Evolutionary conservation across 2,113 vertebrate species (phyloP).

Genomic region (Microcebus lehilahytsara): DNA sequence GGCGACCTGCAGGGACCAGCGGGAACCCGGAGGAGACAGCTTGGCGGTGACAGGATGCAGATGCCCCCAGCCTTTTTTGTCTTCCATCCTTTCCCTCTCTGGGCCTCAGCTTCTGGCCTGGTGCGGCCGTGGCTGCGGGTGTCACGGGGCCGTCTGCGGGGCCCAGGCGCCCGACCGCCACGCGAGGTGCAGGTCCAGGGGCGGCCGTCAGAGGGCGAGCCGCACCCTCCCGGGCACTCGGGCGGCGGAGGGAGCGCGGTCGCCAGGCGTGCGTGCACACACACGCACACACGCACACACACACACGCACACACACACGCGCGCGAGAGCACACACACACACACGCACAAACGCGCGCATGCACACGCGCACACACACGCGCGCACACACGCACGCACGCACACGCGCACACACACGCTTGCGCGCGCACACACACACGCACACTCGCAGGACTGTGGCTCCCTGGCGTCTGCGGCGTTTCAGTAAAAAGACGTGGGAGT

Average conservation of each 20-base stretch:
- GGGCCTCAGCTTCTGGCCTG: background rate
- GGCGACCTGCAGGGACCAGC: background rate
- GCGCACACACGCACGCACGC: too few species aligned
- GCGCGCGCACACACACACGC: too few species aligned
- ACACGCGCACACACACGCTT: too few species aligned
- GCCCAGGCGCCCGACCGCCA: background rate
- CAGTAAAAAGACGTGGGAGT: background rate
- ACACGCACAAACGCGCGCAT: too few species aligned
- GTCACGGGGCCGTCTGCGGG: background rate
- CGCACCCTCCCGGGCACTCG: background rate
- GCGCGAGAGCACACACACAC: too few species aligned
- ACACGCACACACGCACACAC: too few species aligned
- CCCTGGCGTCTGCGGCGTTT: background rate
- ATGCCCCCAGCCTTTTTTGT: background rate
- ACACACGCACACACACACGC: too few species aligned
- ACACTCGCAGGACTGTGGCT: rapidly evolving
- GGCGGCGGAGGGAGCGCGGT: too few species aligned
- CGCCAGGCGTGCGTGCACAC: too few species aligned
- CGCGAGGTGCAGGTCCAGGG: background rate
- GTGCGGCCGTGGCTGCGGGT: background rate
- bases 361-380: too few species aligned
- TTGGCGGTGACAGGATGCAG: background rate
- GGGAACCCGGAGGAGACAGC: background rate
- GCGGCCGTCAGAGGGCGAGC: constrained; percentile 17
- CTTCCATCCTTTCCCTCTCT: background rate